Evolutionary conservation across 2,113 vertebrate genomes (phyloP).

Genomic region (Tyto alba): DNA sequence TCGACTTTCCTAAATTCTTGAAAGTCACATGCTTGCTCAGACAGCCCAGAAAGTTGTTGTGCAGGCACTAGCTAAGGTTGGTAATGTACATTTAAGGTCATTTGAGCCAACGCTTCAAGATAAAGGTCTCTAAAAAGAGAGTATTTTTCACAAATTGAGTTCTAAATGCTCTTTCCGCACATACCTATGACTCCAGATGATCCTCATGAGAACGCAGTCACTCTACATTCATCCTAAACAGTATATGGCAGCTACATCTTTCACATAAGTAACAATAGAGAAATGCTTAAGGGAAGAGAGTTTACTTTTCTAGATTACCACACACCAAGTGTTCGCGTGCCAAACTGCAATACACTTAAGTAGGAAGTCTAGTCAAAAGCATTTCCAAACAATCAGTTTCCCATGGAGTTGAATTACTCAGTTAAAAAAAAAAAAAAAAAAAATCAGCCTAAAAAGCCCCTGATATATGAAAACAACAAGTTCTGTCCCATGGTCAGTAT

Average conservation of each 20-base stretch:
- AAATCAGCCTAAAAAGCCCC: not conserved
- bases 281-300: not conserved
- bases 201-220: not conserved
- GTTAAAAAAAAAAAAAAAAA: not conserved
- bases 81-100: not conserved
- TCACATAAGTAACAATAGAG: not conserved
- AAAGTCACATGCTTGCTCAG: not conserved
- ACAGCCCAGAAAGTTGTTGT: not conserved
- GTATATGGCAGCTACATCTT: not conserved
- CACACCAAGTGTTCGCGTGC: constrained; percentile 13
- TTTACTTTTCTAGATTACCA: constrained; percentile 46
- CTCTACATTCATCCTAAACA: not conserved
- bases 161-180: not conserved
- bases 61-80: not conserved
- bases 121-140: not conserved
- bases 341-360: constrained; percentile 44
- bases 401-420: constrained; percentile 35
- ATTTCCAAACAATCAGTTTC: constrained; percentile 56
- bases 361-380: constrained; percentile 57
- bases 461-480: not conserved
- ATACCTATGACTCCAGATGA: not conserved
- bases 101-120: not conserved
- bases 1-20: not conserved
- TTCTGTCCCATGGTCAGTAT: not conserved
- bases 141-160: not conserved